Conservation (phyloP, 1,140 invertebrate species). For the Contarinia nasturtii region DNA sequence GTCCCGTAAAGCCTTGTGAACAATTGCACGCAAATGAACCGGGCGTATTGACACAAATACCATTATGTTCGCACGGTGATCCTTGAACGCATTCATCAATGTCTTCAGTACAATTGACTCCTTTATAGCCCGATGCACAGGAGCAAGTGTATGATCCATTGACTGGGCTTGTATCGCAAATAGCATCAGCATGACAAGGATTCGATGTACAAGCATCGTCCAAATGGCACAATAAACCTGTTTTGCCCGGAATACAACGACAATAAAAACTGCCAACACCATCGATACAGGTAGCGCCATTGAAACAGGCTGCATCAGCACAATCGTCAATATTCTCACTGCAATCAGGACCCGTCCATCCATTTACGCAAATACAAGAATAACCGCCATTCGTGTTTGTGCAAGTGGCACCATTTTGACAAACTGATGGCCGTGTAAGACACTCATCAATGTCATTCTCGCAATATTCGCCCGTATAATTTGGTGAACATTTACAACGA, state of each 20-base stretch:
- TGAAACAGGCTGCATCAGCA: slow-evolving; percentile 79
- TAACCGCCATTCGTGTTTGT: slow-evolving; percentile 78
- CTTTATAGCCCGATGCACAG: slow-evolving; percentile 80
- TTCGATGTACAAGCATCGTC: slow-evolving; percentile 94
- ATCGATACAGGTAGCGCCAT: slow-evolving; percentile 92
- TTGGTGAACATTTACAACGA: slow-evolving; percentile 69
- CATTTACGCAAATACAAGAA: slow-evolving; percentile 91
- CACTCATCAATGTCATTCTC: slow-evolving; percentile 66
- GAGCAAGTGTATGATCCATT: slow-evolving; percentile 87
- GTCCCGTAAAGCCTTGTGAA: slow-evolving; percentile 77
- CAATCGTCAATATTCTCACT: slow-evolving; percentile 89
- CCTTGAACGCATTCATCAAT: slow-evolving; percentile 91
- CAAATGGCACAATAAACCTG: slow-evolving; percentile 81
- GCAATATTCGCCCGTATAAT: slow-evolving; percentile 70
- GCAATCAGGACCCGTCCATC: slow-evolving; percentile 82
- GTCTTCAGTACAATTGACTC: slow-evolving; percentile 79
- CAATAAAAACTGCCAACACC: slow-evolving; percentile 88
- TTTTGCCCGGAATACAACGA: slow-evolving; percentile 86
- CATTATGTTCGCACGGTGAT: slow-evolving; percentile 80
- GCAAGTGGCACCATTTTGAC: slow-evolving; percentile 88
- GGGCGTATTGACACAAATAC: slow-evolving; percentile 84
- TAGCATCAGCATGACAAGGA: slow-evolving; percentile 83
- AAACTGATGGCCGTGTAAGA: slow-evolving; percentile 57
- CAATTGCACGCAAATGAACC: slow-evolving; percentile 87
- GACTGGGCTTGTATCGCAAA: slow-evolving; percentile 89